A percentile compares a stretch with the other conserved stretches of the same genome.
Conservation (phyloP, 2,113 vertebrate genomes). For the Mustela nigripes region DNA sequence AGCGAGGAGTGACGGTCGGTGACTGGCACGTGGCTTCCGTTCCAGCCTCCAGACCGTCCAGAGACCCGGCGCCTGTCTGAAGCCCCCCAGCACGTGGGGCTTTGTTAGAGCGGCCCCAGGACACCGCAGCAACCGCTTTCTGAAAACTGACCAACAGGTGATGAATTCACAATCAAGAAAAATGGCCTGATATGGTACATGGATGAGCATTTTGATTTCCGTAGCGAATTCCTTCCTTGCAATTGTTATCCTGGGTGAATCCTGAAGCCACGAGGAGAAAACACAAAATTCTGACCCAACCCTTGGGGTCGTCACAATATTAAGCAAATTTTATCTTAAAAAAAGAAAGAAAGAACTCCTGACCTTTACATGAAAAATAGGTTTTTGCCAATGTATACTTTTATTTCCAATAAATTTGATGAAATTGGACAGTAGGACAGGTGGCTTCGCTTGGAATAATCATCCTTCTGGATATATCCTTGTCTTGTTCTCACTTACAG, state of each 20-base stretch:
- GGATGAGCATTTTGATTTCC: not conserved
- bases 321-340: not conserved
- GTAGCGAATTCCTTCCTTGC: not conserved
- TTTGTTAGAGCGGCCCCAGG: not conserved
- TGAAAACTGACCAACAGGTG: not conserved
- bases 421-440: not conserved
- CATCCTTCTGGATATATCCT: not conserved
- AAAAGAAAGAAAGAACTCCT: not conserved
- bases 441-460: no score
- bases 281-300: not conserved
- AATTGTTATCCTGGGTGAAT: not conserved
- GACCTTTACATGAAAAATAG: not conserved
- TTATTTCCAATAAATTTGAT: not conserved
- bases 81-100: no score
- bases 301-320: not conserved
- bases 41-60: not conserved
- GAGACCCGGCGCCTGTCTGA: accelerated
- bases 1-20: accelerated
- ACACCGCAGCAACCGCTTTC: not conserved
- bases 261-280: not conserved
- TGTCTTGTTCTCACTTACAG: not conserved
- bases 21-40: not conserved
- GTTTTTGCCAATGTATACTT: not conserved
- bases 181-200: not conserved
- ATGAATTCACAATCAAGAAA: not conserved